These are phyloP conservation scores for Blastobasis lacticolella DNA, from an alignment of 2,888 invertebrate genomes.

Conservation along the genomic window DNA sequence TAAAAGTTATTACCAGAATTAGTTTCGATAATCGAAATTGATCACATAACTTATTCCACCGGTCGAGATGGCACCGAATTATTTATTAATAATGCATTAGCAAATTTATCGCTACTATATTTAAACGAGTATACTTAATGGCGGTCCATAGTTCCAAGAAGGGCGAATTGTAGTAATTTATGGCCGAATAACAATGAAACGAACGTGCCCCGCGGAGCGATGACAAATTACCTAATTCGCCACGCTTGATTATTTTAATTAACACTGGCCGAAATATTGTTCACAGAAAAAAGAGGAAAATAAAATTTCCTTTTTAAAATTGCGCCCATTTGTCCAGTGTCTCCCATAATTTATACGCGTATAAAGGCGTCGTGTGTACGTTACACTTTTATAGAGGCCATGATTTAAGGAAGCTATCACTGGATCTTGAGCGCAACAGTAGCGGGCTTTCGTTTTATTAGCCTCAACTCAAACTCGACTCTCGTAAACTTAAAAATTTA, in stretches of 20 bases:
- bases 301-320: background rate
- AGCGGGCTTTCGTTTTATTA: slow-evolving; percentile 31
- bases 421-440: slow-evolving; percentile 24
- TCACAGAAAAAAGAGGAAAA: slow-evolving; percentile 6
- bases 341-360: slow-evolving; percentile 3
- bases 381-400: slow-evolving; percentile 4
- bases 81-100: slow-evolving; percentile 25
- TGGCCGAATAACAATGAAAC: slow-evolving; percentile 34
- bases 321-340: background rate
- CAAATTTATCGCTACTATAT: slow-evolving; percentile 37
- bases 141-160: slow-evolving; percentile 46
- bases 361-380: background rate
- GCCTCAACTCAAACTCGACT: slow-evolving; percentile 21
- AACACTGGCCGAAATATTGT: slow-evolving; percentile 30
- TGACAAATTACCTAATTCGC: slow-evolving; percentile 68
- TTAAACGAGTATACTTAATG: slow-evolving; percentile 24
- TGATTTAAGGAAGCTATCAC: slow-evolving; percentile 11
- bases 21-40: slow-evolving; percentile 21
- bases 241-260: slow-evolving; percentile 59
- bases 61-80: slow-evolving; percentile 15
- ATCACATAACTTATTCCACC: slow-evolving; percentile 24
- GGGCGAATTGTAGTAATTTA: slow-evolving; percentile 46
- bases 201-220: slow-evolving; percentile 30
- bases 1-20: slow-evolving; percentile 17
- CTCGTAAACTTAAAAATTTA: slow-evolving; percentile 27